phyloP scores from a whole-genome alignment of 2,888 invertebrate genomes.

The Microctonus aethiopoides region DNA sequence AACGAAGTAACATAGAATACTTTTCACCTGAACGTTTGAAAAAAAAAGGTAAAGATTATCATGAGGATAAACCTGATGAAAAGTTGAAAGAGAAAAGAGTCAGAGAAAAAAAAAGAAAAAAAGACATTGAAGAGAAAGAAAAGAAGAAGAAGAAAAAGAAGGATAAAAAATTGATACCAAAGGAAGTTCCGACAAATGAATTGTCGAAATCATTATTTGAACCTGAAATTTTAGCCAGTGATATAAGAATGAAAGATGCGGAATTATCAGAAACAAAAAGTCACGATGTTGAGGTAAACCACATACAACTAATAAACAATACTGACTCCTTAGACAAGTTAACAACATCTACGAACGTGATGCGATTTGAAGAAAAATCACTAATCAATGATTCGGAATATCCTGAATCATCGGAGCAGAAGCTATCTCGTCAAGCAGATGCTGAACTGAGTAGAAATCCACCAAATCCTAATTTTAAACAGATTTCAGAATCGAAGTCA shows the following conservation, averaged over 20 bases:
- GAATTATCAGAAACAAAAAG: conserved; percentile 11
- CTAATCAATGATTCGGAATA: conserved; percentile 62
- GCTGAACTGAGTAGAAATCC: conserved; percentile 60
- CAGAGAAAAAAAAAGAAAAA: conserved; percentile 70
- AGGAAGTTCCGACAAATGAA: conserved; percentile 51
- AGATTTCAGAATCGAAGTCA: conserved; percentile 57
- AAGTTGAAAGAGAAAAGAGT: conserved; percentile 67
- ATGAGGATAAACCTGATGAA: conserved; percentile 59
- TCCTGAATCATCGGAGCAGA: conserved; percentile 50
- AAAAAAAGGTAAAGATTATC: conserved; percentile 71
- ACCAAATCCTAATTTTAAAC: conserved; percentile 63
- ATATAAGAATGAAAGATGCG: not conserved
- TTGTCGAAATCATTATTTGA: conserved; percentile 27
- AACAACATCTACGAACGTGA: conserved; percentile 38
- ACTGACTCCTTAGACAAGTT: conserved; percentile 25
- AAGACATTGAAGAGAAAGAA: conserved; percentile 71
- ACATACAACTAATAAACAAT: not conserved
- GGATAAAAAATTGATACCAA: conserved; percentile 59
- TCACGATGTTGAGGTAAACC: conserved; percentile 24
- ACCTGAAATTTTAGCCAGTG: conserved; percentile 14
- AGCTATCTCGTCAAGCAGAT: conserved; percentile 39
- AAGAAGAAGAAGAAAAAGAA: conserved; percentile 68
- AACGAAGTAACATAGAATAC: conserved; percentile 66
- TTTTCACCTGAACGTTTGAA: conserved; percentile 64
- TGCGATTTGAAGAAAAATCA: conserved; percentile 60